Base-by-base conservation (phyloP, 2,113 vertebrate genomes). In the Rynchops niger region DNA sequence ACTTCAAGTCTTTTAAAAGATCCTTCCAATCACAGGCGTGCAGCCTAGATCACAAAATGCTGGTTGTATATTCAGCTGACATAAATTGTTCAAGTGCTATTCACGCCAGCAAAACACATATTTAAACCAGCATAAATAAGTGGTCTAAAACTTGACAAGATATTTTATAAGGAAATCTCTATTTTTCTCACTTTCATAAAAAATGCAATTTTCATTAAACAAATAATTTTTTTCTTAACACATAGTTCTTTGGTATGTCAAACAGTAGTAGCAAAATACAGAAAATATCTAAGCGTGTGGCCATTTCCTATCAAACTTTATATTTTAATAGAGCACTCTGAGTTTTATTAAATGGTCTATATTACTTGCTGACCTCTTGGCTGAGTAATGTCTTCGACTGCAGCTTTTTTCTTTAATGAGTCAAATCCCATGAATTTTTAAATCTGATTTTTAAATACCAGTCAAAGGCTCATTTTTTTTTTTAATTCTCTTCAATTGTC, bases 261-360 rank as follows among this genome's bases (percentile, higher is more conserved):
- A 74, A 45, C 2, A 52, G 13, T 27, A 77, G 12, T 21, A 88
- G 23, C 13, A 90, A 88, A 62, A 29, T 47, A 66, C 5, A 82
- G n/a, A 67, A 74, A 59, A 55, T 38, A 55, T 22, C 11, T 5
- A 1, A 66, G 12, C 4, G 67, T 0, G 0, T 15, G 4, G 6
- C 30, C 0, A 30, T 71, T 94, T 91, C 6, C 17, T 40, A 32
- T 23, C 43, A 84, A 74, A 50, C 1, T n/a, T 70, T 11, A 1
- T 40, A 40, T 86, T 88, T 91, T 13, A 32, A 2, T 17, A 16
- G 7, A 50, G 2, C 26, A 30, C 78, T 78, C 14, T 30, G 56
- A 59, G 12, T 55, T 88, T 63, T 45, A 47, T 52, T 10, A 40
- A 47, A 30, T 29, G 1, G 1, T 55, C 42, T 56, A 1, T 52